These are phyloP conservation scores for Platynereis dumerilii DNA, from an alignment of 2,888 invertebrate species.

Conservation along the genomic window DNA sequence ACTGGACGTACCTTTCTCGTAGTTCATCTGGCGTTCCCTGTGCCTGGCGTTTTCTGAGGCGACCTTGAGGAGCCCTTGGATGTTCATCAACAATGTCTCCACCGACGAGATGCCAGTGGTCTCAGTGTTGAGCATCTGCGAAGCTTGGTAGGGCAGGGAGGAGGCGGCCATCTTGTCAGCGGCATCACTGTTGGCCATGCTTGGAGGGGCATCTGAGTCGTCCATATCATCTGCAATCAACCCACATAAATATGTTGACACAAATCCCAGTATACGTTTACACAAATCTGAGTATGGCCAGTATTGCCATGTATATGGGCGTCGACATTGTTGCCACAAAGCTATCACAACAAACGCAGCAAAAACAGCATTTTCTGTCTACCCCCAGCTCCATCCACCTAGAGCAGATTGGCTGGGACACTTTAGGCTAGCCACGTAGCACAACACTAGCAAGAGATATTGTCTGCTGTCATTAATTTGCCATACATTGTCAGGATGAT, in stretches of 20 bases:
- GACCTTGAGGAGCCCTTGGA: constrained; percentile 93
- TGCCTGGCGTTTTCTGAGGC: constrained; percentile 97
- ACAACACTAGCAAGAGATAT: too few species aligned
- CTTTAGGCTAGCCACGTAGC: too few species aligned
- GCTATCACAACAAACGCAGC: too few species aligned
- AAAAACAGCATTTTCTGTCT: too few species aligned
- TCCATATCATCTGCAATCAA: constrained; percentile 19
- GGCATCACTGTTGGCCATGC: constrained; percentile 13
- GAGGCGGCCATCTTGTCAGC: constrained; percentile 8
- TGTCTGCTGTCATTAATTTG: too few species aligned
- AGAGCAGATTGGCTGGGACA: too few species aligned
- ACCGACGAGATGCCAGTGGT: constrained; percentile 73
- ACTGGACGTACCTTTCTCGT: constrained; percentile 83
- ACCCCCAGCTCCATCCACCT: too few species aligned
- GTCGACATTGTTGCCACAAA: too few species aligned
- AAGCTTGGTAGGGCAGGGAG: constrained; percentile 1
- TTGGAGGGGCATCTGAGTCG: constrained; percentile 7
- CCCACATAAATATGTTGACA: background rate
- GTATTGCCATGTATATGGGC: too few species aligned
- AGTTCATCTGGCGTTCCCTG: constrained; percentile 93
- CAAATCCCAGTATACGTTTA: too few species aligned
- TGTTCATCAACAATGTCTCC: constrained; percentile 91
- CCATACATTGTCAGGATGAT: too few species aligned
- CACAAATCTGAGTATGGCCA: too few species aligned
- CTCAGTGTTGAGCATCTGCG: constrained; percentile 19